Evolutionary conservation across 2,797 vertebrate species (phyloP).

Genomic region (Acipenser ruthenus): DNA sequence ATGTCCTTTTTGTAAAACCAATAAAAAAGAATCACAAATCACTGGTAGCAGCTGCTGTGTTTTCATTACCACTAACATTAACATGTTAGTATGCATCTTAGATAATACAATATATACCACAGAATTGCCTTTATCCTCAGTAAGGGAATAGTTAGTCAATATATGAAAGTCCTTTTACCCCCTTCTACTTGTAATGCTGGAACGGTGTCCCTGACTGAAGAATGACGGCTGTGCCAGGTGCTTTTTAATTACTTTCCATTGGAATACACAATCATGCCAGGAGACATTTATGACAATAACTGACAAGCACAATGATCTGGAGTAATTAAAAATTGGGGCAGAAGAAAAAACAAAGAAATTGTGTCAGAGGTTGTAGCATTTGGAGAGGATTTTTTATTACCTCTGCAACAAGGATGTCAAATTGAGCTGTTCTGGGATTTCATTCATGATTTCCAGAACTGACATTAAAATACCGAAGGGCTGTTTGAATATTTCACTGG

Average conservation of each 20-base stretch:
- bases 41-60: no score
- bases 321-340: conserved; percentile 66
- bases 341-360: conserved; percentile 10
- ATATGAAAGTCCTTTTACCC: not conserved
- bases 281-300: conserved; percentile 41
- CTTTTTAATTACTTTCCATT: conserved; percentile 58
- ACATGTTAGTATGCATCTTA: no score
- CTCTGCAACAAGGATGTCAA: conserved; percentile 24
- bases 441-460: conserved; percentile 18
- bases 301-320: conserved; percentile 58
- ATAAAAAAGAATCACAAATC: no score
- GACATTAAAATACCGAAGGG: conserved; percentile 23
- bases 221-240: conserved; percentile 14
- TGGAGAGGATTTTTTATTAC: conserved; percentile 29
- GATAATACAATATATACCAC: no score
- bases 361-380: conserved; percentile 1
- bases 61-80: no score
- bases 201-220: conserved; percentile 32
- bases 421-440: conserved; percentile 15
- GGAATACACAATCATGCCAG: conserved; percentile 8
- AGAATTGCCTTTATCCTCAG: not conserved
- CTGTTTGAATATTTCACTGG: conserved; percentile 6
- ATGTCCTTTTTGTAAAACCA: no score
- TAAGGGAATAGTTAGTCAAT: not conserved
- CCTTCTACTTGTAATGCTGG: conserved; percentile 13